phyloP scores from a whole-genome alignment of 2,113 vertebrate species.

The Macrotus californicus region DNA sequence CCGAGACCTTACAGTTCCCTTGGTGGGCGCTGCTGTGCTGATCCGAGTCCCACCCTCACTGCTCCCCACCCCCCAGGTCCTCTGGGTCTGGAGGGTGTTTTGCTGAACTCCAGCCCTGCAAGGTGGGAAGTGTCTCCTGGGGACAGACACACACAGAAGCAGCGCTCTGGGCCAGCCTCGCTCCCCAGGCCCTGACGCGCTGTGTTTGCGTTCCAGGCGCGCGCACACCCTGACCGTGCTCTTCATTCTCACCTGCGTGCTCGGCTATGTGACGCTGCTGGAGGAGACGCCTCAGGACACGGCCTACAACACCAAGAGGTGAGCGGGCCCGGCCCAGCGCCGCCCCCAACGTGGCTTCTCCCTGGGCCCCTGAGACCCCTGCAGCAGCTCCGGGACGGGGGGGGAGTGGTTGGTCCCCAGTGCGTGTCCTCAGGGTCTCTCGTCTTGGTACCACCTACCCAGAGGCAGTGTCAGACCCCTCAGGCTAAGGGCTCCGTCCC shows the following conservation, averaged over 20 bases:
- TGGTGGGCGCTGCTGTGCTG: neutral
- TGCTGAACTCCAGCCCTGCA: neutral
- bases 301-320: slow-evolving; percentile 97
- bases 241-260: slow-evolving; percentile 93
- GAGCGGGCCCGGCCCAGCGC: neutral
- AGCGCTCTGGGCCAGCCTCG: too few relatives aligned
- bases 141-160: neutral
- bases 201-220: slow-evolving; percentile 82
- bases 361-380: too few relatives aligned
- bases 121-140: neutral
- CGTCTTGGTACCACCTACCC: too few relatives aligned
- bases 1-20: neutral
- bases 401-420: too few relatives aligned
- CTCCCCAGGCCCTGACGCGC: fast-evolving
- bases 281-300: slow-evolving; percentile 98
- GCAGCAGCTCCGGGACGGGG: too few relatives aligned
- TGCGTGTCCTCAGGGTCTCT: too few relatives aligned
- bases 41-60: neutral
- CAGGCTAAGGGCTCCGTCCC: too few relatives aligned
- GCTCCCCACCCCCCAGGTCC: neutral
- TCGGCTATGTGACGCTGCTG: slow-evolving; percentile 95
- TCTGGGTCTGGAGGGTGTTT: neutral
- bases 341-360: too few relatives aligned
- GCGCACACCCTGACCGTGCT: slow-evolving; percentile 96
- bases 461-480: too few relatives aligned